Conservation (phyloP, 2,797 vertebrate species). For the Gorsachius magnificus region DNA sequence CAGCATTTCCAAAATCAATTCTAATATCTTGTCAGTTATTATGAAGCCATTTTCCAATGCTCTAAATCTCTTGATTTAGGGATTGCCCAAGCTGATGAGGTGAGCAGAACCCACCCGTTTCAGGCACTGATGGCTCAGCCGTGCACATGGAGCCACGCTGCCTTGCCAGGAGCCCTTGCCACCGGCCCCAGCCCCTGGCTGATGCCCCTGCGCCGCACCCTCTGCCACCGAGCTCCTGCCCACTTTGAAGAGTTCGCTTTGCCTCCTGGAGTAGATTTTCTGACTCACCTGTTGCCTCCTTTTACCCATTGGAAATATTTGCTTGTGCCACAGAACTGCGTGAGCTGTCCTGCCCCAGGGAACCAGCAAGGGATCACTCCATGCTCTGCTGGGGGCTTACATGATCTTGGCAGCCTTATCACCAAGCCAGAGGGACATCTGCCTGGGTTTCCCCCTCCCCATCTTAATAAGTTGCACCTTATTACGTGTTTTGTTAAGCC, state of each 20-base stretch:
- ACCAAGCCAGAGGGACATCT: neutral
- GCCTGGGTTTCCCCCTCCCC: rapidly evolving
- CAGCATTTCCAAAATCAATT: neutral
- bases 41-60: neutral
- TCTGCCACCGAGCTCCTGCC: neutral
- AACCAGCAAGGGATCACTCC: neutral
- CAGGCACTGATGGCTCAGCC: neutral
- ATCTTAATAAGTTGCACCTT: neutral
- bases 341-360: neutral
- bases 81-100: neutral
- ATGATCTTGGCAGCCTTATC: neutral
- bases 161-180: rapidly evolving
- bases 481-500: neutral
- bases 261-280: neutral
- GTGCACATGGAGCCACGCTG: rapidly evolving
- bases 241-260: neutral
- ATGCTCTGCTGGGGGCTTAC: neutral
- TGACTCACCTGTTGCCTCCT: neutral
- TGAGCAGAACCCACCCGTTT: neutral
- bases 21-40: neutral
- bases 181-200: neutral
- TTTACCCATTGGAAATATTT: neutral
- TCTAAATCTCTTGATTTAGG: neutral
- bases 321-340: neutral
- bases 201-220: neutral